Evolutionary conservation across 2,113 vertebrate genomes (phyloP).

Genomic region (Calidris pygmaea): DNA sequence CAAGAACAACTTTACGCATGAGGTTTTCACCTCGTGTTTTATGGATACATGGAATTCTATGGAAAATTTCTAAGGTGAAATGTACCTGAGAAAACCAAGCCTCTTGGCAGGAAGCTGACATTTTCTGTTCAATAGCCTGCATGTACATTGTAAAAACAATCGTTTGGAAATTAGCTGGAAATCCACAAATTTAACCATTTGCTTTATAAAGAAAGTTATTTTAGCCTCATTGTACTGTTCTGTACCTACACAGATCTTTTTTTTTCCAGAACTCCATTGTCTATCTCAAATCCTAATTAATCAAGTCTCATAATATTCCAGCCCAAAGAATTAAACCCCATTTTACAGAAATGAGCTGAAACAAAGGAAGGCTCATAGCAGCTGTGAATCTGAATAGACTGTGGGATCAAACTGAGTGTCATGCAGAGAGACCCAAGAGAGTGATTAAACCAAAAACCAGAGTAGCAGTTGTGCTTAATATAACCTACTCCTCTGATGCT

Average conservation of each 20-base stretch:
- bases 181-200: background rate
- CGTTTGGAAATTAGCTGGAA: background rate
- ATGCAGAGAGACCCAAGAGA: background rate
- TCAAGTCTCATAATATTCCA: background rate
- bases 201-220: background rate
- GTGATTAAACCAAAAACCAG: background rate
- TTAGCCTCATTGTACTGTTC: background rate
- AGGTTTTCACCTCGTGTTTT: background rate
- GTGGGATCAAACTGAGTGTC: background rate
- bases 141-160: background rate
- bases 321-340: background rate
- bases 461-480: background rate
- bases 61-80: background rate
- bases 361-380: background rate
- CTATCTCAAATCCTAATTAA: background rate
- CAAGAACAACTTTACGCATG: background rate
- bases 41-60: background rate
- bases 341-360: background rate
- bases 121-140: background rate
- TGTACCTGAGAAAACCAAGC: rapidly evolving
- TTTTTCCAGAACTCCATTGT: background rate
- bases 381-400: background rate
- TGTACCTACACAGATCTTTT: background rate
- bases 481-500: background rate
- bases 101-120: background rate